Conservation (phyloP, 1,140 invertebrate genomes). For the Pachyrhynchus sulphureomaculatus region DNA sequence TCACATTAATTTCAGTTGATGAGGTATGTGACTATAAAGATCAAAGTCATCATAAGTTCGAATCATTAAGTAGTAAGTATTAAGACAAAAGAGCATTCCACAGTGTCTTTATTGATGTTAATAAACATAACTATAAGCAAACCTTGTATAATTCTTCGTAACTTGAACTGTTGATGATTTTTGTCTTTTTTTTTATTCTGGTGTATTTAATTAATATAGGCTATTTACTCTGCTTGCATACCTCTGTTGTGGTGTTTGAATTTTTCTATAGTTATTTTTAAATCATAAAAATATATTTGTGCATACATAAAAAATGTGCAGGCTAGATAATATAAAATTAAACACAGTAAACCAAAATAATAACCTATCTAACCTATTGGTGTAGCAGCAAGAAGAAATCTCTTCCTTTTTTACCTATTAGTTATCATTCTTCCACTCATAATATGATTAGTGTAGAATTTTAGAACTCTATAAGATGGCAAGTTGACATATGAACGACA, state of each 20-base stretch:
- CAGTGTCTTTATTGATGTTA: conserved; percentile 26
- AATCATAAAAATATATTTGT: conserved; percentile 6
- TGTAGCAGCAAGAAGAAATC: neutral
- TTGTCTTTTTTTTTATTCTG: neutral
- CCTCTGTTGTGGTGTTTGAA: neutral
- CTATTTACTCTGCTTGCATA: neutral
- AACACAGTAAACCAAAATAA: conserved; percentile 6
- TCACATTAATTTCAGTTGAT: too few species aligned
- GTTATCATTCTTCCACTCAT: neutral
- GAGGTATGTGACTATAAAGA: conserved; percentile 1
- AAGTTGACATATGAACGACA: conserved; percentile 9
- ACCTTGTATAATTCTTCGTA: conserved; percentile 11
- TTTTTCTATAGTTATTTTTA: neutral
- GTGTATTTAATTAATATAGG: neutral
- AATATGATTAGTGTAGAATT: neutral
- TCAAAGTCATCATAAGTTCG: conserved; percentile 17
- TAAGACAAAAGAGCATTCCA: conserved; percentile 26
- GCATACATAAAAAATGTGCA: neutral
- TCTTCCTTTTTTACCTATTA: neutral
- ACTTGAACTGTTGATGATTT: conserved; percentile 17
- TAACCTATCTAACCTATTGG: neutral
- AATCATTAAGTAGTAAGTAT: conserved; percentile 12
- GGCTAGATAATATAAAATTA: neutral
- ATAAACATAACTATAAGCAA: conserved; percentile 17
- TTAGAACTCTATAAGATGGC: conserved; percentile 5